phyloP scores from a whole-genome alignment of 2,888 invertebrate species.

The Mesopsocus fuscifrons region DNA sequence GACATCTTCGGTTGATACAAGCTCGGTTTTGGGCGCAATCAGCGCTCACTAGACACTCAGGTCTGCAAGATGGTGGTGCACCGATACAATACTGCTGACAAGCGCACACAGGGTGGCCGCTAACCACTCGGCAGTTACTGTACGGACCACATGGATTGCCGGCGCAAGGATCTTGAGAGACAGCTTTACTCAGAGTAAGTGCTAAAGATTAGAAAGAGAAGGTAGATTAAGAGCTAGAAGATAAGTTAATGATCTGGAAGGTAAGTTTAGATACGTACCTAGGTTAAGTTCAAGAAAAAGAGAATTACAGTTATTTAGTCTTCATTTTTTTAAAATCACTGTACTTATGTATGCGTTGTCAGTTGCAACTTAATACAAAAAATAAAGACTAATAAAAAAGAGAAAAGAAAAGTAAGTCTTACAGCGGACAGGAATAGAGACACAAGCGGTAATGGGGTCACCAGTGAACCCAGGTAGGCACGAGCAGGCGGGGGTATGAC shows the following conservation, averaged over 20 bases:
- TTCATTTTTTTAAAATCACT: no score
- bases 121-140: constrained; percentile 29
- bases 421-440: constrained; percentile 11
- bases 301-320: no score
- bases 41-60: constrained; percentile 57
- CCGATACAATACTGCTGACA: constrained; percentile 13
- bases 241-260: no score
- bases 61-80: constrained; percentile 24
- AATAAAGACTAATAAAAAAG: no score
- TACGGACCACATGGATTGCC: constrained; percentile 32
- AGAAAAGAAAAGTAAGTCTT: constrained; percentile 3
- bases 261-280: no score
- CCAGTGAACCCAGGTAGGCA: constrained; percentile 41
- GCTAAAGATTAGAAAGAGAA: constrained; percentile 26
- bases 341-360: no score
- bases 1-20: constrained; percentile 51
- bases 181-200: constrained; percentile 22
- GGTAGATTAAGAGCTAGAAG: constrained; percentile 12
- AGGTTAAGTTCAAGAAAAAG: no score
- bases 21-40: constrained; percentile 42
- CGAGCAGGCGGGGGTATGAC: constrained; percentile 31
- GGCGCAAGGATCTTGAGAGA: constrained; percentile 27
- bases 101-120: constrained; percentile 20
- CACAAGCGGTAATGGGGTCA: constrained; percentile 28
- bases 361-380: no score